Percentiles rank a stretch among this genome's conserved stretches.
Conservation (phyloP, 2,797 vertebrate genomes). For the Amniataba percoides region DNA sequence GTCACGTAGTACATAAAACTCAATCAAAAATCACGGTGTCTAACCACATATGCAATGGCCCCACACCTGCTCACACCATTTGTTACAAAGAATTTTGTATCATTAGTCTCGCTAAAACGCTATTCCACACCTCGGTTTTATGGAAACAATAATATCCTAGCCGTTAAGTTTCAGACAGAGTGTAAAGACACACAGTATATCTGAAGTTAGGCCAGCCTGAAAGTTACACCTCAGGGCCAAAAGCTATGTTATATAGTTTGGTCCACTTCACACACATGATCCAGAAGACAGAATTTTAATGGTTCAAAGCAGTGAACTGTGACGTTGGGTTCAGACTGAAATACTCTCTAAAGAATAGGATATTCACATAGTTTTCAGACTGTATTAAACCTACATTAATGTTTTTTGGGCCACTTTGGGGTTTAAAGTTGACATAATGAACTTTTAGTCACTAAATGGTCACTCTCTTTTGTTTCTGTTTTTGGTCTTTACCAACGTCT, state of each 20-base stretch:
- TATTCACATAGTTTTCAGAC: conserved; percentile 4
- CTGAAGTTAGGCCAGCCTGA: conserved; percentile 54
- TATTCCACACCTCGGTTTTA: conserved; percentile 71
- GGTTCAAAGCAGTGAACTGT: conserved; percentile 38
- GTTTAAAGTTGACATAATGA: not conserved
- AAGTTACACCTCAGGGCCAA: conserved; percentile 56
- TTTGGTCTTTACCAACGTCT: not conserved
- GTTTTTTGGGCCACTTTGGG: conserved; percentile 2
- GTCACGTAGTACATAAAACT: conserved; percentile 56
- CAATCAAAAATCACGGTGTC: conserved; percentile 54
- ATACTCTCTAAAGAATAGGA: conserved; percentile 18
- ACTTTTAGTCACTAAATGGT: no score
- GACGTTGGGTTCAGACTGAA: conserved; percentile 29
- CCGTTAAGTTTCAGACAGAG: conserved; percentile 52
- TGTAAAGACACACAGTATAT: conserved; percentile 51
- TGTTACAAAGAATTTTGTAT: conserved; percentile 57
- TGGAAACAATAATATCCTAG: conserved; percentile 74
- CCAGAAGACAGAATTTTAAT: conserved; percentile 50
- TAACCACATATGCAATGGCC: conserved; percentile 51
- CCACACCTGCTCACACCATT: conserved; percentile 73
- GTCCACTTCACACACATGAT: conserved; percentile 47
- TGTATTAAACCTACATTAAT: not conserved
- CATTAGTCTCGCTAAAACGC: conserved; percentile 69
- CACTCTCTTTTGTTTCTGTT: not conserved
- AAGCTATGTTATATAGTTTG: conserved; percentile 42